Evolutionary conservation across 2,113 vertebrate species (phyloP).

Genomic region (Oxyruncus cristatus): DNA sequence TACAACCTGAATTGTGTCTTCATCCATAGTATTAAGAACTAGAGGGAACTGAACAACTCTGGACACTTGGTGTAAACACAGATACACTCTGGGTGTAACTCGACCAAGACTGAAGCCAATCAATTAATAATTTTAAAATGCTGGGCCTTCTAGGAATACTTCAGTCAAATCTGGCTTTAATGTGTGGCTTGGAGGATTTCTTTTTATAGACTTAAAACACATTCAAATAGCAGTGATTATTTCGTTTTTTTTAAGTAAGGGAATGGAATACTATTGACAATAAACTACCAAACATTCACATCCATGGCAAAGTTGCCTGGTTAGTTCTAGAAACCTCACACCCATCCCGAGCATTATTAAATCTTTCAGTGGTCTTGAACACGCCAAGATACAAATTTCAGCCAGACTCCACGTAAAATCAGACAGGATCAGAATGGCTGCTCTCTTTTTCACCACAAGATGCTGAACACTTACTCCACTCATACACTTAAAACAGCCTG

Average conservation of each 20-base stretch:
- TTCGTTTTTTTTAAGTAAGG: background rate
- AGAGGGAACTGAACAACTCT: background rate
- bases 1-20: background rate
- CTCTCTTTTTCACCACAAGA: background rate
- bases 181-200: background rate
- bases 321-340: background rate
- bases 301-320: background rate
- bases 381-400: rapidly evolving
- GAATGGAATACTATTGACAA: background rate
- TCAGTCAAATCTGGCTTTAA: background rate
- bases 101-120: background rate
- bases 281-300: background rate
- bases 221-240: background rate
- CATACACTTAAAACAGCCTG: background rate
- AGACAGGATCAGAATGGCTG: background rate
- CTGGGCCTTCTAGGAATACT: background rate
- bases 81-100: background rate
- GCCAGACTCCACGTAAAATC: background rate
- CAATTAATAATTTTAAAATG: background rate
- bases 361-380: background rate
- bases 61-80: background rate
- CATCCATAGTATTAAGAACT: background rate
- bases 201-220: background rate
- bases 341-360: background rate
- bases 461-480: background rate